Base-by-base conservation (phyloP, 2,888 invertebrate genomes). In the Xanthostigma xanthostigma region DNA sequence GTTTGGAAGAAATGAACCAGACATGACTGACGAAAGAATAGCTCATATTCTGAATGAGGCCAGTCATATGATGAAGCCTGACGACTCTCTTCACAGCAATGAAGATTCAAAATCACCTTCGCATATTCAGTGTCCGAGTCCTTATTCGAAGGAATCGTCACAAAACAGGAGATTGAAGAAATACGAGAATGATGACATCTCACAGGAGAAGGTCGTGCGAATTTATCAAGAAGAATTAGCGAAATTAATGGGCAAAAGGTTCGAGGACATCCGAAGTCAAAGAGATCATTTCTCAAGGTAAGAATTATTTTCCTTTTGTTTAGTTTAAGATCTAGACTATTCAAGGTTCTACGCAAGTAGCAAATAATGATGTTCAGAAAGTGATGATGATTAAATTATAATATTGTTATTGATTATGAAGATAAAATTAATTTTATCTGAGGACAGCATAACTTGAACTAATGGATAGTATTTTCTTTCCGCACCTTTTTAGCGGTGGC, bases 161-260 rank as follows among this genome's bases (percentile, higher is more conserved):
- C 80, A 83, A 63, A 84, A 79, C 59, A 74, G 84, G 64, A 77
- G 84, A 64, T 71, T 87, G 62, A 84, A 87, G 63, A 88, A 90
- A 60, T 90, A 89, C 69, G 88, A 89, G 67, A 89, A 90, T 68
- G 91, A 88, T 67, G 94, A 94, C 71, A 88, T 95, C 69, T 88
- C 95, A 38, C 94, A 95, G 64, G 96, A 97, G 64, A 93, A 94
- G 68, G 91, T 95, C 59, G 84, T 88, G 40, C 78, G 92, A 61
- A 90, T 95, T 61, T 95, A 95, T 64, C 93, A 95, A 61, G 93
- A 94, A 63, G 94, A 96, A 64, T 72, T 95, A 53, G 86, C 90
- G 50, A 95, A 95, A 64, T 77, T 97, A 48, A 92, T 94, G 81
- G 88, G 82, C 44, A 71, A 84, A 59, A 69, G 84, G 54, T 76